A percentile compares a stretch with the other conserved stretches of the same genome.
phyloP scores from a whole-genome alignment of 1,140 invertebrate species.

The Subanguina moxae region DNA sequence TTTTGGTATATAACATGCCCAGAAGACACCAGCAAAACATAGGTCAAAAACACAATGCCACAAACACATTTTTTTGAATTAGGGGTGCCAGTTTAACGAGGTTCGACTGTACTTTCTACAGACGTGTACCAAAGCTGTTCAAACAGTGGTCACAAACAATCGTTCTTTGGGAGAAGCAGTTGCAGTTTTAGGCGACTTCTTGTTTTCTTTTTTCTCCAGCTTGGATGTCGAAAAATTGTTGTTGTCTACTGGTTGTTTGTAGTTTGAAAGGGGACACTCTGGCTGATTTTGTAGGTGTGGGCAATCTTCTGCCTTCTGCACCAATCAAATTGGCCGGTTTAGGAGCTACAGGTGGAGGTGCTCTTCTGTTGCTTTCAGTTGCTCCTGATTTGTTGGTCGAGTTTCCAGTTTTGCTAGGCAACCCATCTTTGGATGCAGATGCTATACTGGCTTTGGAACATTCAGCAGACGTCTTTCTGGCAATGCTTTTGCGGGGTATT shows the following conservation, averaged over 20 bases:
- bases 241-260: constrained; percentile 1
- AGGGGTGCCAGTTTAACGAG: too few species aligned
- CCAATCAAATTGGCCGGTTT: constrained; percentile 8
- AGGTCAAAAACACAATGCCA: too few species aligned
- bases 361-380: background rate
- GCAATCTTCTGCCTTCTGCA: background rate
- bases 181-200: background rate
- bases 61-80: too few species aligned
- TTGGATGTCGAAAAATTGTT: background rate
- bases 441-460: background rate
- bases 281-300: constrained; percentile 3
- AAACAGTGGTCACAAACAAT: constrained; percentile 7
- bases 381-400: too few species aligned
- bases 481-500: background rate
- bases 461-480: background rate
- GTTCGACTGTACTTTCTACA: too few species aligned
- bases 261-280: constrained; percentile 6
- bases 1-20: too few species aligned
- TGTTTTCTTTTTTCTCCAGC: background rate
- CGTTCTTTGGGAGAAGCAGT: background rate
- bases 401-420: too few species aligned
- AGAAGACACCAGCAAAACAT: too few species aligned
- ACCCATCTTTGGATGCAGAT: too few species aligned
- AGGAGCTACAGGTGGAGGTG: constrained; percentile 5
- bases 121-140: too few species aligned